These are phyloP conservation scores for Apis dorsata DNA, from an alignment of 1,140 invertebrate genomes.

Conservation along the genomic window DNA sequence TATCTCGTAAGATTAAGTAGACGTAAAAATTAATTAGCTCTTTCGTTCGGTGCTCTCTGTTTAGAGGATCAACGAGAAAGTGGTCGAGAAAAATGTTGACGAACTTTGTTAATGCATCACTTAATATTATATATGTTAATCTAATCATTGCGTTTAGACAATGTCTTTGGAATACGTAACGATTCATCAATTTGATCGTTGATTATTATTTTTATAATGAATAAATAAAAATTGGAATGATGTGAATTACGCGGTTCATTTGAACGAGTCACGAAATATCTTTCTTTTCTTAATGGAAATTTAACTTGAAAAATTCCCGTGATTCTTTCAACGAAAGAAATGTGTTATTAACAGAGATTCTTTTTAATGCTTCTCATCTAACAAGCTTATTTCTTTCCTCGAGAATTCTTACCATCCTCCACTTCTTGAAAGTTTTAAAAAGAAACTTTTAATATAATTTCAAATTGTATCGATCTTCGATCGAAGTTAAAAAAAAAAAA, in stretches of 20 bases:
- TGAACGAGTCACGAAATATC: not conserved
- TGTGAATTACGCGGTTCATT: no score
- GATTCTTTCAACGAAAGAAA: not conserved
- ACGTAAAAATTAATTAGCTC: conserved; percentile 41
- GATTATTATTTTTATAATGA: no score
- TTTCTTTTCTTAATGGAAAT: not conserved
- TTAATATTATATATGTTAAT: not conserved
- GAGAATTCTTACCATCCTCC: no score
- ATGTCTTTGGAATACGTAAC: not conserved
- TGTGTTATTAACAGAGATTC: not conserved
- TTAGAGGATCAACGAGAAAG: conserved; percentile 15
- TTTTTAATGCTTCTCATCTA: not conserved
- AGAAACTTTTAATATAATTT: no score
- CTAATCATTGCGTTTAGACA: not conserved
- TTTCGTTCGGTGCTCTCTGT: conserved; percentile 7
- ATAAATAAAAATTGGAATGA: no score
- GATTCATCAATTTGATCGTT: no score
- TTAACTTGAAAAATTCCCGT: not conserved
- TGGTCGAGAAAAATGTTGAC: conserved; percentile 10
- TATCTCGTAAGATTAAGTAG: conserved; percentile 36
- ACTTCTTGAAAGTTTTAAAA: no score
- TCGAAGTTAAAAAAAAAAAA: no score
- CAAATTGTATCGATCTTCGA: no score
- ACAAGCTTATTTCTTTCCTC: no score
- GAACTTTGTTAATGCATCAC: not conserved